Evolutionary conservation across 2,113 vertebrate genomes (phyloP), one percentile per base, ranked within the genome.

Genomic region (Cyprinodon tularosa): DNA sequence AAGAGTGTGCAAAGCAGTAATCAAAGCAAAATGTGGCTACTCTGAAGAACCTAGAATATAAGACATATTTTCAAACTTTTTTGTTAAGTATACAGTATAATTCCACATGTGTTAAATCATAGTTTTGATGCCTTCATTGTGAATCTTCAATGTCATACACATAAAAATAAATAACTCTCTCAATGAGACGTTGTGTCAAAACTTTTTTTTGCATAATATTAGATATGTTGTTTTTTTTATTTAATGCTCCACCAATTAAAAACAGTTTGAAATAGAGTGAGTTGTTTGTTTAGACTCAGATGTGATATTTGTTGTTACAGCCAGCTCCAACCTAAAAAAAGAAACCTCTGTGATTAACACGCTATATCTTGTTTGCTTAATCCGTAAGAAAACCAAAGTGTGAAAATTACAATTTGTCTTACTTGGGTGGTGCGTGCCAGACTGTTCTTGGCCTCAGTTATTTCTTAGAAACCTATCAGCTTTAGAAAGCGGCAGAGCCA

Each of bases 311-410:
- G 20, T 7, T 0, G 9, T 22, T 50, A 71, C 64, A 62, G 45
- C 65, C 45, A 62, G 17, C 12, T 75, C 38, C 17, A 12, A 22
- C 53, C 66, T 17, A 45, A 10, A 45, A 72, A 57, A 60, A 65
- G 36, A 62, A 77, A 72, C 38, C 47, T 60, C 64, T 3, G 1
- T 48, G 74, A 77, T 72, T 64, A 76, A 59, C 47, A 68, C 38
- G 64, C 72, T 72, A 47, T 29, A 57, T 76, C 63, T 40, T 38
- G 64, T 81, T 72, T 68, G 39, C 68, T 45, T 76, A 68, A 72
- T 72, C 47, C 38, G 14, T 14, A 20, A 57, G 60, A 63, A 72
- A 80, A 69, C 17, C 48, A 53, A 70, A 70, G 37, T 66, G 63
- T 76, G 22, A 5, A 40, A 61, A 71, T 48, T 36, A 66, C 40